These are phyloP conservation scores for Ptyas mucosa DNA, from an alignment of 2,113 vertebrate genomes.

Conservation along the genomic window DNA sequence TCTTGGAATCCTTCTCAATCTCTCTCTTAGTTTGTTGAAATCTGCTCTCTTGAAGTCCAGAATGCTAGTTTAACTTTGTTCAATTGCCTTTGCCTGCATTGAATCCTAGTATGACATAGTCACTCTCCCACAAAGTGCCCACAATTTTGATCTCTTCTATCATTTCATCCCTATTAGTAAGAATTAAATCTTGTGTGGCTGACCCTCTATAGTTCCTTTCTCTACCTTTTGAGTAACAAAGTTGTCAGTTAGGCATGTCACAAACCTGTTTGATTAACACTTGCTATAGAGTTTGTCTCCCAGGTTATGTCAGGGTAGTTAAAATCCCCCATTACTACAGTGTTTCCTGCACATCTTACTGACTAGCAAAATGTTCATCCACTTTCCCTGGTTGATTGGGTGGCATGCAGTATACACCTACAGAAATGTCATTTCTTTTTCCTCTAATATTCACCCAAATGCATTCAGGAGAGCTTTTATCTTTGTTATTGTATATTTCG, in stretches of 20 bases:
- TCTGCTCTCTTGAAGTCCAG: not conserved
- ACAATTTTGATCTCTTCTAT: not conserved
- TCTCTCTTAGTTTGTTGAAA: not conserved
- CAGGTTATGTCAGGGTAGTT: not conserved
- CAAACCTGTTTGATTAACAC: not conserved
- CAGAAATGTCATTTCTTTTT: not conserved
- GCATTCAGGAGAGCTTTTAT: not conserved
- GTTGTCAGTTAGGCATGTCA: not conserved
- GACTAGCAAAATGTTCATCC: not conserved
- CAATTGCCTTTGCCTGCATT: not conserved
- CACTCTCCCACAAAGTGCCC: not conserved
- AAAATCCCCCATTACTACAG: not conserved
- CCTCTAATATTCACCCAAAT: not conserved
- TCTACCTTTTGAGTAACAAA: not conserved
- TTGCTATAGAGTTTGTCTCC: not conserved
- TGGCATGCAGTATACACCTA: not conserved
- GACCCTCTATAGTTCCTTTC: not conserved
- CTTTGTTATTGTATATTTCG: too few species aligned
- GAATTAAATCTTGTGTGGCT: not conserved
- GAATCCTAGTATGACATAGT: not conserved
- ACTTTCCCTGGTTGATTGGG: not conserved
- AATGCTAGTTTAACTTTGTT: not conserved
- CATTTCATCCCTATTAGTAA: not conserved
- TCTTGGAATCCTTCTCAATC: not conserved
- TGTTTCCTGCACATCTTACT: not conserved